Evolutionary conservation across 1,140 invertebrate genomes (phyloP), one percentile per base, ranked within the genome.

Genomic region (Trichoplusia ni): DNA sequence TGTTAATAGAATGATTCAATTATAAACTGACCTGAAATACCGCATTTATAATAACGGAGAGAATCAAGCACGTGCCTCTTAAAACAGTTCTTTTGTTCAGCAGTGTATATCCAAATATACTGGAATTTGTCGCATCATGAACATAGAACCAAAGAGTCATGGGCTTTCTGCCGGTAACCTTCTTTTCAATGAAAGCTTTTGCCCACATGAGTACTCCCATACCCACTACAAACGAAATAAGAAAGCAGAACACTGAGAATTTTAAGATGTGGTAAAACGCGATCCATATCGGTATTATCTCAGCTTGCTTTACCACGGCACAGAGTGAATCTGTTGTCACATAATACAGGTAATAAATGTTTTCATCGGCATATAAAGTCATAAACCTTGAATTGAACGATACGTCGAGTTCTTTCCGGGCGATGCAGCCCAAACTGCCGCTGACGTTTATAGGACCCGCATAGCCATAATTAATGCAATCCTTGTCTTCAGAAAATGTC

Each of bases 301-400:
- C 46, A 23, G 71, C 40, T 6, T 18, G 37, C 3, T 49, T 38
- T 1, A 51, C 13, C 6, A 73, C 0, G 23, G 44, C 46, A 35
- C 67, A 69, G 11, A 73, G 53, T 0, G 53, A 46, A 31, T 73
- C 71, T 1, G 18, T 7, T 9, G 31, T 47, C 23, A 67, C 11
- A 11, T 61, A 69, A 29, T 47, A 9, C 25, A 73, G 9, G 46
- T 60, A 73, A 35, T 64, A 35, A 31, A 64, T 59, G 1, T 37
- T 11, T 3, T 65, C 47, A 14, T 42, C 14, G 0, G 37, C 27
- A 27, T 73, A 73, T 8, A 25, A 6, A 1, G 53, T 42, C 60
- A 73, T 47, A 37, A 73, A 73, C 31, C 71, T 54, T 2, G 71
- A 73, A 62, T 73, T 73, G 21, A 73, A 73, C 0, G 71, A 69